Percentiles rank a stretch among this genome's conserved stretches.
Conservation (phyloP, 2,113 vertebrate genomes). For the Carassius gibelio region DNA sequence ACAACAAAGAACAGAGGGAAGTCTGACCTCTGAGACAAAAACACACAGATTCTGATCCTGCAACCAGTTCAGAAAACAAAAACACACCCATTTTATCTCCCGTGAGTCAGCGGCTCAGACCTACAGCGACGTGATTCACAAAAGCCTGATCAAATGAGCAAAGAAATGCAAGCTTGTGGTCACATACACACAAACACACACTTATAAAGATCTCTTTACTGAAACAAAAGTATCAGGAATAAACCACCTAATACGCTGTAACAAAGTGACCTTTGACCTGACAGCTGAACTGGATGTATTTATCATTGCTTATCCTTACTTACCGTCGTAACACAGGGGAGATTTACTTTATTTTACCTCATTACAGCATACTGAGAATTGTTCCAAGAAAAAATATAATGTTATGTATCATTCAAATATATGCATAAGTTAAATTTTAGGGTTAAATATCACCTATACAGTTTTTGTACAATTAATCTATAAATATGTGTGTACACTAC, state of each 20-base stretch:
- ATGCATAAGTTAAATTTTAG: background rate
- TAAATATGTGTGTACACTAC: too few relatives aligned
- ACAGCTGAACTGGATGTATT: conserved; percentile 37
- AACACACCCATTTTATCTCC: conserved; percentile 53
- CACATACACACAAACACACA: conserved; percentile 38
- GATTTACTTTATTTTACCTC: background rate
- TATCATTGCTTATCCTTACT: conserved; percentile 56
- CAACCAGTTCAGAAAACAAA: background rate
- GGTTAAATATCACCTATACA: background rate
- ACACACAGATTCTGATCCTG: background rate
- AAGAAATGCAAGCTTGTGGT: conserved; percentile 53
- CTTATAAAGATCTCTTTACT: conserved; percentile 50
- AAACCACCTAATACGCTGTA: conserved; percentile 42
- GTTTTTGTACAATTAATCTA: too few relatives aligned
- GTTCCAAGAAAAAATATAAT: background rate
- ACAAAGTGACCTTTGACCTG: conserved; percentile 59
- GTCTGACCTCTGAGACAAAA: conserved; percentile 39
- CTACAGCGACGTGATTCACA: conserved; percentile 43
- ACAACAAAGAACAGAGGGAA: conserved; percentile 48
- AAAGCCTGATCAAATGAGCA: conserved; percentile 36
- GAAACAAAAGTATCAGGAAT: conserved; percentile 74
- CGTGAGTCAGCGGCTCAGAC: conserved; percentile 41
- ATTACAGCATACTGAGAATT: background rate
- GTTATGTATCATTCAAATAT: too few relatives aligned
- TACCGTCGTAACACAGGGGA: conserved; percentile 1